phyloP scores from a whole-genome alignment of 2,113 vertebrate species.

The Camelus dromedarius region DNA sequence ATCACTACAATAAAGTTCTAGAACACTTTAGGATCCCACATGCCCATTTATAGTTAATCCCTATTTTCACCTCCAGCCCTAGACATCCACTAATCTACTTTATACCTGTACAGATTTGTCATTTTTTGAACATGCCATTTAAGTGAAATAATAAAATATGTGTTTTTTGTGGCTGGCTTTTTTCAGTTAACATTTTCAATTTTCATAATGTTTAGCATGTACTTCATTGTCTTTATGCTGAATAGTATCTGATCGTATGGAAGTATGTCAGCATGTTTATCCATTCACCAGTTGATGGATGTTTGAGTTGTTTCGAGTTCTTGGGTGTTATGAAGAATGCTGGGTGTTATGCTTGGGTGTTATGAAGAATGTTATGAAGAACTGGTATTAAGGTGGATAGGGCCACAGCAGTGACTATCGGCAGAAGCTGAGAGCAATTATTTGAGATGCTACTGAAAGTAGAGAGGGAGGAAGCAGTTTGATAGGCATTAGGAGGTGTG shows the following conservation, averaged over 20 bases:
- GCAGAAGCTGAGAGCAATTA: neutral
- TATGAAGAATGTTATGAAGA: neutral
- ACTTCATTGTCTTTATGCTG: slow-evolving; percentile 1
- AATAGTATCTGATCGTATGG: neutral
- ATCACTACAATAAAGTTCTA: neutral
- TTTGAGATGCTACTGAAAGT: neutral
- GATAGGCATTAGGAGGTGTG: neutral
- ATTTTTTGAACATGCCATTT: neutral
- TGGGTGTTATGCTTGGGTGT: neutral
- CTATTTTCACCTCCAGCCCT: neutral
- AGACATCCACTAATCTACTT: neutral
- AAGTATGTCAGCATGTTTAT: neutral
- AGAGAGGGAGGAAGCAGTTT: neutral
- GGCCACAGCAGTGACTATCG: neutral
- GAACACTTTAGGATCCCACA: neutral
- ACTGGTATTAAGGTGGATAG: neutral
- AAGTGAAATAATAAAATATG: neutral
- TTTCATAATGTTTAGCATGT: neutral
- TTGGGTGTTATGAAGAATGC: neutral
- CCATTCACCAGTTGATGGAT: neutral
- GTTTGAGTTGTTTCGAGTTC: neutral
- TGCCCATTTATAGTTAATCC: neutral
- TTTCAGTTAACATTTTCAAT: neutral
- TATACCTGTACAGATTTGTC: neutral
- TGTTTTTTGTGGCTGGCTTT: neutral